phyloP scores from a whole-genome alignment of 37 sponge, comb jelly and placozoan genomes.

The Spongilla lacustris region DNA sequence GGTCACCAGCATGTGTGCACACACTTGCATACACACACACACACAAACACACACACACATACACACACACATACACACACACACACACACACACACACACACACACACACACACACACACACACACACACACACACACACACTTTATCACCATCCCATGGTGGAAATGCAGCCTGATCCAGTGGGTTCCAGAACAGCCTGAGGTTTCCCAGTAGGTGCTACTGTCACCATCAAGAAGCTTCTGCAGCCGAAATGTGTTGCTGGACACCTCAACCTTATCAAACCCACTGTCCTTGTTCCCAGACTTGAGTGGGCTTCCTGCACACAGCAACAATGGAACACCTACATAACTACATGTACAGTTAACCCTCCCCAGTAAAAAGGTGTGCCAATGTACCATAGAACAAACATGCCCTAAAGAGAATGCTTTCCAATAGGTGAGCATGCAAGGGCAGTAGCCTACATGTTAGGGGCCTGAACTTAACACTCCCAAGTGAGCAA shows the following conservation, averaged over 20 bases:
- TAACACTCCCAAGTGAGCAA: no score
- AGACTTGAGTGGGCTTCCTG: conserved; percentile 18
- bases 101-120: conserved; percentile 13
- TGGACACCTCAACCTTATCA: conserved; percentile 74
- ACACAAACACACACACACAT: no score
- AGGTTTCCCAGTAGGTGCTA: conserved; percentile 80
- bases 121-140: conserved; percentile 2
- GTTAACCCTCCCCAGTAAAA: no score
- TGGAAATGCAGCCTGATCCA: conserved; percentile 75
- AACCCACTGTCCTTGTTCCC: conserved; percentile 47
- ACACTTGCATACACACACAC: neutral
- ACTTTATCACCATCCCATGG: conserved; percentile 65
- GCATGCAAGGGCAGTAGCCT: no score
- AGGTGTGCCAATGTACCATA: no score
- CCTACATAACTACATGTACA: neutral
- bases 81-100: neutral
- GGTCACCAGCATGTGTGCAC: neutral
- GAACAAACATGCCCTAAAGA: no score
- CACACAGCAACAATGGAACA: neutral
- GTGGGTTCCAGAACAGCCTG: conserved; percentile 64
- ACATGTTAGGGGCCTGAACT: no score
- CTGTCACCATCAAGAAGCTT: conserved; percentile 58
- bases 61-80: no score
- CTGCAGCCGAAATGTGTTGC: conserved; percentile 40
- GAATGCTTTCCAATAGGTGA: no score